Base-by-base conservation (phyloP, 2,888 invertebrate species). In the Ophraella communa region DNA sequence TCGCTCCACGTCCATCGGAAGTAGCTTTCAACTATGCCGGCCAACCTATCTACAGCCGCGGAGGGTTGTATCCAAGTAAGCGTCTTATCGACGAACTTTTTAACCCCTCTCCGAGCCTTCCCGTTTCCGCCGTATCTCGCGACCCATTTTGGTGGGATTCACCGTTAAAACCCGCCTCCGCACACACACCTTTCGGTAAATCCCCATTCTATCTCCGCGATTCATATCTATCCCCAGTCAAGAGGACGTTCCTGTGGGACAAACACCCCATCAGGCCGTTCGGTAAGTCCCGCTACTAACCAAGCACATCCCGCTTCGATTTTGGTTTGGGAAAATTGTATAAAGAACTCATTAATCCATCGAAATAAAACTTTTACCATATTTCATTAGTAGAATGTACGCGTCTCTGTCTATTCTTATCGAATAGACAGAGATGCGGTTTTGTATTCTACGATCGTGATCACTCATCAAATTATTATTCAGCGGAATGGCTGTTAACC, bases 131-230 rank as follows among this genome's bases (percentile, higher is more conserved):
- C 74, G 89, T 93, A 83, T 89, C 90, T 74, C 89, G 93, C 81
- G 94, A 94, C 86, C 94, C 94, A 77, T 94, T 93, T 91, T 94
- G 94, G 94, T 90, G 90, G 88, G 89, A 89, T 83, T 88, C 91
- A 84, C 93, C 93, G 75, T 89, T 90, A 83, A 88, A 88, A 82
- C 94, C 94, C 73, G 86, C 90, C 83, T 84, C 85, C 69, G 83
- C 84, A 71, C 85, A 84, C 79, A 85, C 85, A 79, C 86, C 88
- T 77, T 88, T 87, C 86, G 88, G 89, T 82, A 88, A 85, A 81
- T 88, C 89, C 81, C 91, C 92, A 68, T 91, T 89, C 82, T 91
- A 89, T 85, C 87, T 94, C 81, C 87, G 95, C 75, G 91, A 93
- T 86, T 94, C 93, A 80, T 95, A 91, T 86, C 89, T 95, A 83